Base-by-base conservation (phyloP, 1,140 invertebrate species). In the Lepidurus apus region DNA sequence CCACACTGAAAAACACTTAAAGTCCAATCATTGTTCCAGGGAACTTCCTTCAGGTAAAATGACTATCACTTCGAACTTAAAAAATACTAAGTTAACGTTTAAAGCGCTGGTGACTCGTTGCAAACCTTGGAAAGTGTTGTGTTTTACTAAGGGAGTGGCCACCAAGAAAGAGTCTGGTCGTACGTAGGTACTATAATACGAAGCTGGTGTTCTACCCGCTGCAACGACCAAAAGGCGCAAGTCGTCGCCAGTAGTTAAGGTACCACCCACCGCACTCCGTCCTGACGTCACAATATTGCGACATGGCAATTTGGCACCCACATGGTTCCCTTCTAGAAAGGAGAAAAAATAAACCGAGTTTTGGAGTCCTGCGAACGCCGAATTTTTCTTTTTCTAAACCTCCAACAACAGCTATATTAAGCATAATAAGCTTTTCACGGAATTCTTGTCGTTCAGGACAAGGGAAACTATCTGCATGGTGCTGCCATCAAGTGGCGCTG, bases 91-190 rank as follows among this genome's bases (percentile, higher is more conserved):
- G 21, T 65, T 9, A 21, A n/a, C 17, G 17, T 9, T 65, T 21
- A n/a, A 17, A 65, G 17, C 6, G 9, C 13, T n/a, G 53, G 17
- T 21, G 53, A n/a, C 53, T 65, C 53, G 53, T 65, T 65, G 53
- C 53, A 65, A 65, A 65, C 53, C 53, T 65, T 13, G 21, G 53
- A n/a, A 65, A 65, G 53, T 65, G 53, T 65, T 65, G 53, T 65
- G 53, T 65, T 65, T 65, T 65, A 65, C 53, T 65, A 65, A 65
- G 53, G 53, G 53, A 65, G 53, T 65, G 53, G 53, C 53, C 53
- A 65, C 53, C 53, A 17, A 1, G 53, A 65, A 34, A 34, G 34
- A 65, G 53, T 65, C 53, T 21, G 4, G 34, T 65, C 53, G 53
- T 65, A 17, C 53, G 21, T 65, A 65, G 53, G 17, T 21, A 17